Evolutionary conservation across 2,797 vertebrate species (phyloP), one percentile per base, ranked within the genome.

Genomic region (Sebastes vulpes): DNA sequence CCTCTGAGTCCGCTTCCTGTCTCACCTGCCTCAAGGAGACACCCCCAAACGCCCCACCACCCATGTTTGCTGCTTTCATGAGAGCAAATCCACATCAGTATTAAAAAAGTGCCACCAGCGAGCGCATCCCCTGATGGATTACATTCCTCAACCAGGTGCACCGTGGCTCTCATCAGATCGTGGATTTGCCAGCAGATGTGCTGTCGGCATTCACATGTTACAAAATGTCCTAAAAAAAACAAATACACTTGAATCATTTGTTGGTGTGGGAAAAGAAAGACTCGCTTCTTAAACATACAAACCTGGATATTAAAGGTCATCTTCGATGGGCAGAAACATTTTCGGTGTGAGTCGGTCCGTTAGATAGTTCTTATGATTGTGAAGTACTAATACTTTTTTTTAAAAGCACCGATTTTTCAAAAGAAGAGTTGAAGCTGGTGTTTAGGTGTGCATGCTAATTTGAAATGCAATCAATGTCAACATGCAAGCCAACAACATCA

Each of bases 11-110:
- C 28, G 72, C 71, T 84, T 92, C 65, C 79, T 75, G 76, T 83
- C 91, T 80, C 69, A 21, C 76, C 85, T 72, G 69, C 89, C 81
- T 81, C 65, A 63, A 76, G 81, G 68, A 54, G 74, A 81, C 60
- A 28, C 20, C 65, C 63, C 53, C 38, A 35, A 2, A 4, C 4
- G 8, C 0, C 23, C 25, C 7, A 26, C 28, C 59, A 52, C 14
- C 28, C 26, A 29, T 52, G 59, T 81, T 80, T 72, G 70, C 84
- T 87, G 83, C 84, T 87, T 73, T 81, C 54, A 68, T 70, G 9
- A 64, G 65, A 87, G 77, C 77, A 75, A 87, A 90, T 89, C 92
- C 88, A 52, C 87, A 77, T 91, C 93, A 94, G 92, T 94, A 92
- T 94, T 94, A 92, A 53, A 76, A 38, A 77, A 67, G 66, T 72